Conservation (phyloP, 2,797 vertebrate species). For the Epinephelus malabaricus region DNA sequence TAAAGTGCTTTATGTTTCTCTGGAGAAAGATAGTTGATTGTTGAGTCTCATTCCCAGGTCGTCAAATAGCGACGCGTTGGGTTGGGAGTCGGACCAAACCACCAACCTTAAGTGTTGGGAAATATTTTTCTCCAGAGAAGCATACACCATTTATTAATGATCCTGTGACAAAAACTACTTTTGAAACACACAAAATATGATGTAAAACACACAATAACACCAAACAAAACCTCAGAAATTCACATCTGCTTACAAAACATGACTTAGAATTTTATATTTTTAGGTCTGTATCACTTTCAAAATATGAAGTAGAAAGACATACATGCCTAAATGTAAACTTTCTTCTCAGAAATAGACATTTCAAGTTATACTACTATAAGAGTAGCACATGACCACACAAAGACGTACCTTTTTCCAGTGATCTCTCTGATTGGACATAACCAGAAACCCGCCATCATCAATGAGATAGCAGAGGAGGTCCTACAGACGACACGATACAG, state of each 20-base stretch:
- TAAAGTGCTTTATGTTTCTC: too few relatives aligned
- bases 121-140: too few relatives aligned
- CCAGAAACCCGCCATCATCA: slow-evolving; percentile 97
- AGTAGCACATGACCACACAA: neutral
- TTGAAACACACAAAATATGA: neutral
- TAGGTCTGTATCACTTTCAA: neutral
- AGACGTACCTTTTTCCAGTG: slow-evolving; percentile 93
- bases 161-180: neutral
- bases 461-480: slow-evolving; percentile 97
- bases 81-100: too few relatives aligned
- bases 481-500: slow-evolving; percentile 66
- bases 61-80: too few relatives aligned
- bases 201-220: neutral
- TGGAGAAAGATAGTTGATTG: too few relatives aligned
- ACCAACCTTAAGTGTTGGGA: too few relatives aligned
- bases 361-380: neutral
- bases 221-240: neutral
- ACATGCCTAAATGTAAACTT: neutral
- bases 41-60: too few relatives aligned
- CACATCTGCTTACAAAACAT: neutral
- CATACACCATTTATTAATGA: neutral
- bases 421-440: slow-evolving; percentile 98
- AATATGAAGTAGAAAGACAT: neutral
- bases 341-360: neutral
- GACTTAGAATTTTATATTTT: neutral